Conservation (phyloP, 1,140 invertebrate species). For the Ooceraea biroi region DNA sequence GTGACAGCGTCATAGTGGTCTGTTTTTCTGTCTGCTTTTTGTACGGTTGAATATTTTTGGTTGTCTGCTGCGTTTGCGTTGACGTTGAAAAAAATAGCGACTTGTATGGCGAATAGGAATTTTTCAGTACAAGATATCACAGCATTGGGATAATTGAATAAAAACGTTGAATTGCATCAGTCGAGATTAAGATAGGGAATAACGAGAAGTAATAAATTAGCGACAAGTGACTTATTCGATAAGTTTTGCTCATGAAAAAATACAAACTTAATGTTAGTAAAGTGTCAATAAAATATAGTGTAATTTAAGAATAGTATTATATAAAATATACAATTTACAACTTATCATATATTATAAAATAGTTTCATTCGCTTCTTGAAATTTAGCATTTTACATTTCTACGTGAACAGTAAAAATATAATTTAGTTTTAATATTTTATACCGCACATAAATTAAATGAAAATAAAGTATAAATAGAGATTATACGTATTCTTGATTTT, state of each 20-base stretch:
- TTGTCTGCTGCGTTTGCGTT: slow-evolving; percentile 9
- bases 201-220: background rate
- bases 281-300: background rate
- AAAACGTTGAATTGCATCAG: background rate
- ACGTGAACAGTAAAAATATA: background rate
- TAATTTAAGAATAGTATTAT: too few species aligned
- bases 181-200: background rate
- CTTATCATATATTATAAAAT: too few species aligned
- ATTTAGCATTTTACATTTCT: background rate
- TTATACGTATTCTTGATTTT: background rate
- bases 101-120: slow-evolving; percentile 2
- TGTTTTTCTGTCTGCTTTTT: slow-evolving; percentile 52
- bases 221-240: background rate
- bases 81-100: slow-evolving; percentile 16
- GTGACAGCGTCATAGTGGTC: slow-evolving; percentile 35
- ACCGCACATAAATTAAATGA: background rate
- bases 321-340: background rate
- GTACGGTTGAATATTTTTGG: slow-evolving; percentile 16
- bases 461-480: slow-evolving; percentile 1
- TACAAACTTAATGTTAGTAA: background rate
- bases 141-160: slow-evolving; percentile 10
- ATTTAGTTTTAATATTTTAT: too few species aligned
- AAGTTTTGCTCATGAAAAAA: background rate
- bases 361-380: too few species aligned
- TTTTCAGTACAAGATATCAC: background rate